Evolutionary conservation across 2,888 invertebrate species (phyloP).

Genomic region (Atethmia centrago): DNA sequence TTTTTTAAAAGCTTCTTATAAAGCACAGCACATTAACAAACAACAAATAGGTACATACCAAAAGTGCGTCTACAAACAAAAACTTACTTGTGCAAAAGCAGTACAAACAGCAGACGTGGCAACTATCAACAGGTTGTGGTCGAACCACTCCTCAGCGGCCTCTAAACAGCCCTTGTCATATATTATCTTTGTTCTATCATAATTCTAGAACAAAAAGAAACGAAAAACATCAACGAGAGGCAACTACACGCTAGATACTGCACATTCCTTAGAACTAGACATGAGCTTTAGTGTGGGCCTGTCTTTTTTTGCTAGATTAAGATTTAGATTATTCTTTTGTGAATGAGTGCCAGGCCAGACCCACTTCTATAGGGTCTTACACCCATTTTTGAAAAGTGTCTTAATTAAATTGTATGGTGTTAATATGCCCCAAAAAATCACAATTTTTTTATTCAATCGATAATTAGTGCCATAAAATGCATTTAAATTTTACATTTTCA

Average conservation of each 20-base stretch:
- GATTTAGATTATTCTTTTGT: too few species aligned
- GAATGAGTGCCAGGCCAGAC: too few species aligned
- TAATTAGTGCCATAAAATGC: too few species aligned
- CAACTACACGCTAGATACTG: slow-evolving; percentile 44
- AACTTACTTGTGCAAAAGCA: slow-evolving; percentile 98
- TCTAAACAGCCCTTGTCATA: slow-evolving; percentile 98
- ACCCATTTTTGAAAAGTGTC: too few species aligned
- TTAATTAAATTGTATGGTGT: too few species aligned
- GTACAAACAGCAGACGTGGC: slow-evolving; percentile 96
- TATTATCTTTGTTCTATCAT: slow-evolving; percentile 95
- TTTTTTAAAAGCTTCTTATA: slow-evolving; percentile 19
- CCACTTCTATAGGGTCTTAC: too few species aligned
- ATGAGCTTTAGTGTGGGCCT: neutral
- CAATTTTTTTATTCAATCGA: too few species aligned
- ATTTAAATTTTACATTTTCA: too few species aligned
- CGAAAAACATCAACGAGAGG: slow-evolving; percentile 70
- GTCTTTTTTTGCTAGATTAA: too few species aligned
- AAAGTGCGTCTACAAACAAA: slow-evolving; percentile 78
- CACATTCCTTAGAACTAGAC: neutral
- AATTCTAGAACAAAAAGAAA: slow-evolving; percentile 92
- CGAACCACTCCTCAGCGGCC: slow-evolving; percentile 98
- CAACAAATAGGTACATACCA: slow-evolving; percentile 23
- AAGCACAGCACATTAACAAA: slow-evolving; percentile 3
- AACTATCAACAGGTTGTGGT: slow-evolving; percentile 97
- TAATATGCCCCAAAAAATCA: too few species aligned